phyloP scores from a whole-genome alignment of 1,140 invertebrate species.

The Tetramorium simillimum region DNA sequence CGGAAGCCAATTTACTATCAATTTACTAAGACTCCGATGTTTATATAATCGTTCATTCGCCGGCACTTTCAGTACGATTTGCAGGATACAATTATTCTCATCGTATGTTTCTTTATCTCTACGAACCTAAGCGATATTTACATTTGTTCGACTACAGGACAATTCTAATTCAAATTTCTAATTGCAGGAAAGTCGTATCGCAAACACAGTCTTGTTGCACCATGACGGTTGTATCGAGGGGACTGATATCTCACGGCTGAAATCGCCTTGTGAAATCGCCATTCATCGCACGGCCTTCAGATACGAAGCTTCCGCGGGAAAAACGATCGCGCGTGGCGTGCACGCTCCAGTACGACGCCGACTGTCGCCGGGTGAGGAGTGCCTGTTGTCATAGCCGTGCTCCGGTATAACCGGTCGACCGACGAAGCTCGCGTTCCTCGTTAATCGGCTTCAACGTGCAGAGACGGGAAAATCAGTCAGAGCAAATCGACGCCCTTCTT shows the following conservation, averaged over 20 bases:
- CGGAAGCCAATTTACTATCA: not conserved
- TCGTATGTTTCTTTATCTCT: not conserved
- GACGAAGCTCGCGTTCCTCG: not conserved
- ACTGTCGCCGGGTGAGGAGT: slow-evolving; percentile 35
- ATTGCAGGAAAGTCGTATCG: slow-evolving; percentile 19
- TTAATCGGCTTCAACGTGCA: not conserved
- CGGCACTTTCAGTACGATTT: not conserved
- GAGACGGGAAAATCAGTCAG: not conserved
- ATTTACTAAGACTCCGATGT: not conserved
- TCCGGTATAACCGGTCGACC: not conserved
- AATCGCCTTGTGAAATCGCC: slow-evolving; percentile 33
- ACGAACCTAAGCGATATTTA: not conserved
- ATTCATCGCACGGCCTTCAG: slow-evolving; percentile 41
- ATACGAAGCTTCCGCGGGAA: slow-evolving; percentile 52
- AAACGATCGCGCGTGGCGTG: slow-evolving; percentile 34
- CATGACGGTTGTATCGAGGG: not conserved
- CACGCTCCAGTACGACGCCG: slow-evolving; percentile 58
- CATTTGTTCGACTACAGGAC: not conserved
- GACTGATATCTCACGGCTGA: slow-evolving; percentile 7
- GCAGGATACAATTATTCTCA: not conserved
- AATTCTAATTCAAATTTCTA: not conserved
- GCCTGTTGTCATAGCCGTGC: not conserved
- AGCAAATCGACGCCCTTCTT: not conserved
- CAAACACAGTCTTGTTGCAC: not conserved
- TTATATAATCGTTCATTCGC: not conserved